These are phyloP conservation scores for Drosophila nannoptera DNA, from an alignment of 1,140 invertebrate species.

Conservation along the genomic window DNA sequence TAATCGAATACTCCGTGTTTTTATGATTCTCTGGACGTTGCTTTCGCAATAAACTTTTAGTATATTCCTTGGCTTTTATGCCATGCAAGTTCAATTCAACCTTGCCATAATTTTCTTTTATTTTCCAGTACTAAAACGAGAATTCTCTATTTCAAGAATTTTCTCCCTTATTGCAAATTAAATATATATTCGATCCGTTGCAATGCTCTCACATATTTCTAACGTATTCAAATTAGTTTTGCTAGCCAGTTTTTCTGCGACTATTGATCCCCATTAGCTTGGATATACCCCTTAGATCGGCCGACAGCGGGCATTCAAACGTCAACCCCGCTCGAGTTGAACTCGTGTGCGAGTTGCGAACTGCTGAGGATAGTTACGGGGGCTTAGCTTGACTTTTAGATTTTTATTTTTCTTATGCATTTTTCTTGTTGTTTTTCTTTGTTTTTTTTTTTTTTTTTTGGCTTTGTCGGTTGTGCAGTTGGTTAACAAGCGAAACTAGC, in stretches of 20 bases:
- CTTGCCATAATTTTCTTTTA: too few relatives aligned
- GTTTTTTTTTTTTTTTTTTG: constrained; percentile 28
- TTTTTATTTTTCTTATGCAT: constrained; percentile 24
- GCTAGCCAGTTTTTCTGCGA: background rate
- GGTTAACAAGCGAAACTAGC: constrained; percentile 51
- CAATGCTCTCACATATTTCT: too few relatives aligned
- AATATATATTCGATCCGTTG: too few relatives aligned
- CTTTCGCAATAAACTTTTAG: too few relatives aligned
- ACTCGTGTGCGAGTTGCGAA: constrained; percentile 70
- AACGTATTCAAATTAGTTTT: too few relatives aligned
- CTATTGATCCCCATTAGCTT: background rate
- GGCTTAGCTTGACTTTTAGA: constrained; percentile 31
- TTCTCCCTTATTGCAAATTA: too few relatives aligned
- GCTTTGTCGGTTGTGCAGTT: constrained; percentile 48
- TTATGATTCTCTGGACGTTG: too few relatives aligned
- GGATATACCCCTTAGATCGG: constrained; percentile 2
- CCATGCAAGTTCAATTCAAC: too few relatives aligned
- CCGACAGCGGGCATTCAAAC: constrained; percentile 13
- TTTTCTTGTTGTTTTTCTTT: constrained; percentile 14
- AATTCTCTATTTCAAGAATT: too few relatives aligned
- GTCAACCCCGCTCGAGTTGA: constrained; percentile 35
- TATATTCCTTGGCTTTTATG: too few relatives aligned
- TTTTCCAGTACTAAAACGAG: too few relatives aligned
- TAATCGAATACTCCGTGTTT: too few relatives aligned
- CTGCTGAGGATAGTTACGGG: constrained; percentile 34